Base-by-base conservation (phyloP, 2,888 invertebrate genomes). In the Herminia tarsipennalis region DNA sequence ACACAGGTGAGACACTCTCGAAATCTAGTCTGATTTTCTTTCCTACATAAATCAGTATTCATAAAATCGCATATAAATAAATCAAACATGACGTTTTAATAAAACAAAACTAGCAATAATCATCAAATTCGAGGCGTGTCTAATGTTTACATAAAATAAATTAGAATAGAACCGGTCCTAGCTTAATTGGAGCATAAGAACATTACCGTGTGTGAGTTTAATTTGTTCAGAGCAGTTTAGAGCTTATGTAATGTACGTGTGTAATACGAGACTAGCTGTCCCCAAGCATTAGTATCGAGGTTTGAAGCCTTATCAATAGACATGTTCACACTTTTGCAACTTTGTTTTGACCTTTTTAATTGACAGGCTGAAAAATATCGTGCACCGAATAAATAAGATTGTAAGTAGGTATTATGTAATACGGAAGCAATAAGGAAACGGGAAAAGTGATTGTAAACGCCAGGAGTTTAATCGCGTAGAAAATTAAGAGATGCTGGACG, bases 181-280 rank as follows among this genome's bases (percentile, higher is more conserved):
- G 60, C 64, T 70, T 78, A 86, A 87, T 82, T 88, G 76, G 88
- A 83, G 86, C 88, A 78, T 79, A 81, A 86, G 77, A 82, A 81
- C 76, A 81, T 81, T 80, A 83, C 76, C 70, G 66, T 73, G 68
- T 70, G 66, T 61, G 65, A 60, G 54, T 70, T 58, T 68, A 68
- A 66, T 66, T 68, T 66, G 66, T 65, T 47, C 9, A 52, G 41
- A 14, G 25, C 35, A 68, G 66, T 65, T 47, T n/a, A 52, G 41
- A 14, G 25, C 35, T 66, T 59, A 59, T 39, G 52, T 56, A 65
- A 70, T n/a, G 9, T 47, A 30, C 14, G 29, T 56, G 54, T 64
- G 48, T 55, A 51, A 37, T 25, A 17, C 41, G 47, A 69, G 54
- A 63, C 54, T 48, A 29, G 61, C 66, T 58, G 69, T 68, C 65